These are phyloP conservation scores for Parotia lawesii DNA, from an alignment of 2,113 vertebrate species.

Conservation along the genomic window DNA sequence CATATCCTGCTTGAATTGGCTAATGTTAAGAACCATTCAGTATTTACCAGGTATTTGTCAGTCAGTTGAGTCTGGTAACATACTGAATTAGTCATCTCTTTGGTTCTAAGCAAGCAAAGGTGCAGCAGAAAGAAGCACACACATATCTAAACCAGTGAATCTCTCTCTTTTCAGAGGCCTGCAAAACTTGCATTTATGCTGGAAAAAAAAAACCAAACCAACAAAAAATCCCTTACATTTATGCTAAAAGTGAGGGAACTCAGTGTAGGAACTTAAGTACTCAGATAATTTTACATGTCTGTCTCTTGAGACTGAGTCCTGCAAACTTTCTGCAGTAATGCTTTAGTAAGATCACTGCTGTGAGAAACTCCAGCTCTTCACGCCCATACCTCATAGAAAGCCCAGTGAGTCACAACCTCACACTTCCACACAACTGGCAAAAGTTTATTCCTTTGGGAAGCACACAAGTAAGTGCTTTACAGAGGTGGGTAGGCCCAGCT, in stretches of 20 bases:
- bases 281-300: neutral
- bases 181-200: neutral
- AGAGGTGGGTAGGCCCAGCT: neutral
- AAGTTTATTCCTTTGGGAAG: neutral
- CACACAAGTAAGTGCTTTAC: neutral
- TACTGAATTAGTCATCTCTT: neutral
- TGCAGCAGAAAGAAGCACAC: neutral
- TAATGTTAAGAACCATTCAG: neutral
- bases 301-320: neutral
- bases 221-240: neutral
- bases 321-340: neutral
- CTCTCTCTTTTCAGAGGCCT: neutral
- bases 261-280: neutral
- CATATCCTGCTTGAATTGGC: neutral
- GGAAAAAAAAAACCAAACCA: neutral
- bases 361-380: constrained; percentile 2
- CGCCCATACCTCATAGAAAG: neutral
- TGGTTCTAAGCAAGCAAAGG: neutral
- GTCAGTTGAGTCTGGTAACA: neutral
- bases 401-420: neutral
- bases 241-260: neutral
- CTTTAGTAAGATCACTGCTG: neutral
- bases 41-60: neutral
- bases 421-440: neutral
- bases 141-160: neutral